A percentile compares a stretch with the other conserved stretches of the same genome.
phyloP scores from a whole-genome alignment of 2,797 vertebrate genomes.

The Sandelia bainsii region DNA sequence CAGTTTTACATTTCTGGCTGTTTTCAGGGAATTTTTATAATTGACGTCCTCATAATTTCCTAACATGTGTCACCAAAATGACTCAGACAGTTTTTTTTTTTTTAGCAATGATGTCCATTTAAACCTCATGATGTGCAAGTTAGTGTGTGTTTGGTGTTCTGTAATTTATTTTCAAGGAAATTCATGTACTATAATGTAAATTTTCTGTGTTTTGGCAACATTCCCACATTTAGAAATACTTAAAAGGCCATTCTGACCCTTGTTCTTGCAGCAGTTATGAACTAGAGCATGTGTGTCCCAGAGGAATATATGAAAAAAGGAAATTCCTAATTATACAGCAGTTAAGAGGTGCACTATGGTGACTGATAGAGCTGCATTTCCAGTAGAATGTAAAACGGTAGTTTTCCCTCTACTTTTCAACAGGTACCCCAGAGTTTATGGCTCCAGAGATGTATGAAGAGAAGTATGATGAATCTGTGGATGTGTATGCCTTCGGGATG shows the following conservation, averaged over 20 bases:
- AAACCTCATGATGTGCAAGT: not conserved
- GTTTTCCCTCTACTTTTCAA: constrained; percentile 53
- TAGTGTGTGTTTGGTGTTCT: not conserved
- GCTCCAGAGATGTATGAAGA: constrained; percentile 99
- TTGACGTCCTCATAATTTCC: constrained; percentile 1
- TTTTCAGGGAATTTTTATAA: constrained; percentile 4
- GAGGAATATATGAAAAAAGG: not conserved
- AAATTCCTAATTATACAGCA: not conserved
- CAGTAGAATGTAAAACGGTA: accelerated
- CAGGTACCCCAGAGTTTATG: constrained; percentile 94
- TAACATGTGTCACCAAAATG: not conserved
- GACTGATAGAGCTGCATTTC: constrained; percentile 58
- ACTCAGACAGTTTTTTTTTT: not conserved
- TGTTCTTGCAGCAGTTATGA: not conserved
- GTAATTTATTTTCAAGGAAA: too few relatives aligned
- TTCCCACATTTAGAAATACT: not conserved
- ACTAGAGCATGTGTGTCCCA: constrained; percentile 2
- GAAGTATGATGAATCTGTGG: constrained; percentile 98
- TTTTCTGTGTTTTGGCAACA: not conserved
- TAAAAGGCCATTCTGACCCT: not conserved
- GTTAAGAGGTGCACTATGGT: constrained; percentile 75
- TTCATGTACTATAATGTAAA: not conserved
- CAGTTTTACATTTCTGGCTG: not conserved
- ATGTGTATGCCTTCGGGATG: constrained; percentile 99
- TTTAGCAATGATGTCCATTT: not conserved